Base-by-base conservation (phyloP, 1,140 invertebrate species). In the Drosophila pseudoananassae region DNA sequence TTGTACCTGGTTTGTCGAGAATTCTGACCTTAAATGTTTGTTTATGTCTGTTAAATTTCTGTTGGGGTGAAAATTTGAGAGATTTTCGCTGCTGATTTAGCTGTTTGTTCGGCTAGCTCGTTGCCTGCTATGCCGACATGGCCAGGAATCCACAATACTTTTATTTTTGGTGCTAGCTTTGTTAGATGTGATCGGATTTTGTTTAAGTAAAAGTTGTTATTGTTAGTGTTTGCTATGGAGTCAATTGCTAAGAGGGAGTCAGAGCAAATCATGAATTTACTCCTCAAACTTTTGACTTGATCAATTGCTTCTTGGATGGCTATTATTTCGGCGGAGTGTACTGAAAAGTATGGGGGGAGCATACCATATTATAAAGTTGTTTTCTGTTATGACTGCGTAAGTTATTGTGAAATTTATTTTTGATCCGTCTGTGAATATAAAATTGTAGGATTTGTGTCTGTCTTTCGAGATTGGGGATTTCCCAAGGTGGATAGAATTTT, bases 81-180 rank as follows among this genome's bases (percentile, higher is more conserved):
- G 12, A 27, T 17, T 12, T 29, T 45, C 0, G 40, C 14, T 45
- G 25, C 15, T n/a, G 25, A 56, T 5, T 57, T 58, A 46, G 45
- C 29, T 3, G 45, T 25, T 58, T 58, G 27, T n/a, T 49, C 56
- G 12, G 29, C 56, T 58, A 51, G 14, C 4, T 60, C 47, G 6
- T 60, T 60, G 36, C 57, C 46, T 29, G n/a, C 9, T 20, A 60
- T 60, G n/a, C 33, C 46, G 29, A 7, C 23, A 60, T 60, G 55
- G 12, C 55, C 43, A 57, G 43, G 55, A 45, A 56, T 56, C 46
- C n/a, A 50, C 56, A 50, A 10, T 27, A 27, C 31, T 57, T 57
- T 31, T 7, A 20, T 57, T 57, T 57, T 57, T 5, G 40, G 54
- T 14, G 27, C 25, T 43, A 15, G 15, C 7, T 57, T 20, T 8